Evolutionary conservation across 2,113 vertebrate species (phyloP).

Genomic region (Pristiophorus japonicus): DNA sequence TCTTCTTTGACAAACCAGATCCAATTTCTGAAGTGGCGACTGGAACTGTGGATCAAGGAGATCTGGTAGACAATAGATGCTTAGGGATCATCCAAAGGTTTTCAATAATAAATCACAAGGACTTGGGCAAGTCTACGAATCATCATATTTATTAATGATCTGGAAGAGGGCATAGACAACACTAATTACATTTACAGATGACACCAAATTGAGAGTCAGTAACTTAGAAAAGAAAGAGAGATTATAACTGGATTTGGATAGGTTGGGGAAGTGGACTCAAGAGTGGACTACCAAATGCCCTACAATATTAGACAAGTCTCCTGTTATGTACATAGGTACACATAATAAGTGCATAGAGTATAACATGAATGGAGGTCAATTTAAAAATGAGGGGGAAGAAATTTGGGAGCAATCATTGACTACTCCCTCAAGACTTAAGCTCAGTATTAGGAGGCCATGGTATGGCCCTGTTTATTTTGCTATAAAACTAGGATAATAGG

Average conservation of each 20-base stretch:
- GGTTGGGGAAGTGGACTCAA: not conserved
- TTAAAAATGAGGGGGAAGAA: too few species aligned
- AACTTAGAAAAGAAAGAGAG: not conserved
- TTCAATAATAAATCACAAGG: not conserved
- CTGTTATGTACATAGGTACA: too few species aligned
- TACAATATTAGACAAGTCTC: not conserved
- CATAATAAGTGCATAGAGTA: not conserved
- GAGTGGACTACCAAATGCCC: not conserved
- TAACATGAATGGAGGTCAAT: not conserved
- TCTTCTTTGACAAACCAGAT: too few species aligned
- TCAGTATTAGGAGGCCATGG: too few species aligned
- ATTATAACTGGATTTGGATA: not conserved
- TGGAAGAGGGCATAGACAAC: not conserved
- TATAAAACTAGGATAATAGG: too few species aligned
- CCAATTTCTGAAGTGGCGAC: too few species aligned
- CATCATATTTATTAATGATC: not conserved
- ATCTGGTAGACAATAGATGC: too few species aligned
- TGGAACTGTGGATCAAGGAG: not conserved
- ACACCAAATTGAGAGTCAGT: not conserved
- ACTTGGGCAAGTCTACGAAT: not conserved
- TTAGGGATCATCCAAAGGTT: not conserved
- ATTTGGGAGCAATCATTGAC: too few species aligned
- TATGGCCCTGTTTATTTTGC: too few species aligned
- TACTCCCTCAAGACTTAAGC: too few species aligned
- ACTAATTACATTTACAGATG: not conserved